phyloP scores from a whole-genome alignment of 2,113 vertebrate genomes.

The Cynoglossus semilaevis region DNA sequence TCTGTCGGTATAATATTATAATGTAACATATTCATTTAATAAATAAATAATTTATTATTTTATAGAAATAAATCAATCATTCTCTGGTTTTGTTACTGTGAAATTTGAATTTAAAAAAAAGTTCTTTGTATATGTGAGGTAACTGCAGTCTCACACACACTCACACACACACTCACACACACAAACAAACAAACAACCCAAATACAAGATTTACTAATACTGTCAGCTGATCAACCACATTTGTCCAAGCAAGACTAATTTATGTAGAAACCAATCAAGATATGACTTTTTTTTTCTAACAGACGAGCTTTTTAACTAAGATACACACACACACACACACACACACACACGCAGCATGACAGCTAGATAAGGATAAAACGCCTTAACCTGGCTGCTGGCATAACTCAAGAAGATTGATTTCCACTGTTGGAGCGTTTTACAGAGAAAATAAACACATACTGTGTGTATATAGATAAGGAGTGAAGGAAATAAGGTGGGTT shows the following conservation, averaged over 20 bases:
- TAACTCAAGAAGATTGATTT: slow-evolving; percentile 53
- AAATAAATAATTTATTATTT: too few relatives aligned
- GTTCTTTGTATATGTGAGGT: background rate
- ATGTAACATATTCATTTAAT: background rate
- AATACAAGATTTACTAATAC: background rate
- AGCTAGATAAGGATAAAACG: slow-evolving; percentile 35
- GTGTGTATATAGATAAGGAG: slow-evolving; percentile 21
- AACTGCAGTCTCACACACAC: too few relatives aligned
- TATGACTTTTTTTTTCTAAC: slow-evolving; percentile 30
- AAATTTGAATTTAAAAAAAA: too few relatives aligned
- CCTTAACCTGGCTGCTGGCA: slow-evolving; percentile 34
- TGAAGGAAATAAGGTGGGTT: slow-evolving; percentile 23
- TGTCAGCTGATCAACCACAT: slow-evolving; percentile 20
- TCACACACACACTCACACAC: too few relatives aligned
- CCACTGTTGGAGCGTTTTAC: slow-evolving; percentile 32
- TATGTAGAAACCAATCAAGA: slow-evolving; percentile 37
- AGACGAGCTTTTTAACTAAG: background rate
- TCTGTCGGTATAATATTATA: background rate
- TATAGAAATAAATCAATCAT: too few relatives aligned
- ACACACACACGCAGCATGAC: slow-evolving; percentile 8
- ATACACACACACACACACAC: slow-evolving; percentile 7
- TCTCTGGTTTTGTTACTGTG: too few relatives aligned
- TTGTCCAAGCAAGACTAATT: slow-evolving; percentile 18
- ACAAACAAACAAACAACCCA: background rate
- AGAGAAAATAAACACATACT: slow-evolving; percentile 30